These are phyloP conservation scores for Lycaena phlaeas DNA, from an alignment of 2,888 invertebrate genomes.

Conservation along the genomic window DNA sequence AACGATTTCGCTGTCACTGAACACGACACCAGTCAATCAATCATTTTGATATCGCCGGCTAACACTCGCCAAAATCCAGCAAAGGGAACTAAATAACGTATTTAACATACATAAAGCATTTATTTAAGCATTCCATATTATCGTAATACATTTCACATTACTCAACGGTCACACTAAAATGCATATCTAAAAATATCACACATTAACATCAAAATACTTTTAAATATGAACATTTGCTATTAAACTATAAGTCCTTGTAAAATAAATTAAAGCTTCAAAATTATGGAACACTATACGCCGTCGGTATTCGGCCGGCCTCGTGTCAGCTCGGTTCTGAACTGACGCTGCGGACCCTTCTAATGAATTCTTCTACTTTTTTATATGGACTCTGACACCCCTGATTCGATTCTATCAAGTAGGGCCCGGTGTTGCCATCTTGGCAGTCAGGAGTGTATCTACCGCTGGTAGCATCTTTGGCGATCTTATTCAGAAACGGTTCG, in stretches of 20 bases:
- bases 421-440: constrained; percentile 45
- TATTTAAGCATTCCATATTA: background rate
- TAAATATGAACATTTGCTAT: background rate
- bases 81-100: background rate
- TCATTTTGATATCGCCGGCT: background rate
- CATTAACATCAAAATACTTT: constrained; percentile 4
- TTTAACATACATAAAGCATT: constrained; percentile 7
- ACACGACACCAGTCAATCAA: constrained; percentile 1
- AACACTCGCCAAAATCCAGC: background rate
- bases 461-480: constrained; percentile 42
- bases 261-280: constrained; percentile 31
- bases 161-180: constrained; percentile 8
- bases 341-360: constrained; percentile 53
- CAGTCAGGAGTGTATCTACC: constrained; percentile 53
- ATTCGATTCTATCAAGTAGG: constrained; percentile 51
- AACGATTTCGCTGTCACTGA: background rate
- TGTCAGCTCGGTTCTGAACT: constrained; percentile 64
- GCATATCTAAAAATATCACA: constrained; percentile 11
- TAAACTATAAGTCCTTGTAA: constrained; percentile 5
- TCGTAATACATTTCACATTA: background rate
- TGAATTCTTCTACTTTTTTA: constrained; percentile 54
- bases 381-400: constrained; percentile 59
- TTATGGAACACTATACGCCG: constrained; percentile 46
- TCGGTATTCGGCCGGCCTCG: constrained; percentile 50
- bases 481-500: constrained; percentile 51